Conservation (phyloP, 2,888 invertebrate species). For the Dicyrtoma fusca region DNA sequence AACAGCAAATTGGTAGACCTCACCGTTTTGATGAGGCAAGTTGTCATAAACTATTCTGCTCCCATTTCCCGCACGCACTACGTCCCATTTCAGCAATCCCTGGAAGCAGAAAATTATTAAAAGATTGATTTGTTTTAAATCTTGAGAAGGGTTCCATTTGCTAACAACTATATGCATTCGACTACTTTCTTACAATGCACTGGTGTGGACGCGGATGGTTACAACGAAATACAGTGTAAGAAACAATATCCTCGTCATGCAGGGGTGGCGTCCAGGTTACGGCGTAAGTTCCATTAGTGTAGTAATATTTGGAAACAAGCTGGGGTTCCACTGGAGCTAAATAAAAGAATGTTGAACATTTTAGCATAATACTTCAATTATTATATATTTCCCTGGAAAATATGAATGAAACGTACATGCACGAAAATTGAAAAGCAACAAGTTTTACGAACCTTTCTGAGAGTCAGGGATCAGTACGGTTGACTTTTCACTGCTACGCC, state of each 20-base stretch:
- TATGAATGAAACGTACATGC: too few relatives aligned
- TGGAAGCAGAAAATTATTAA: conserved; percentile 23
- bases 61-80: conserved; percentile 35
- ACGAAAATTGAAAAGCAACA: not conserved
- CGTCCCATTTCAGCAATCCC: conserved; percentile 52
- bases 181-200: conserved; percentile 63
- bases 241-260: conserved; percentile 55
- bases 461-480: conserved; percentile 2
- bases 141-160: not conserved
- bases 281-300: conserved; percentile 72
- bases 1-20: conserved; percentile 75
- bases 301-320: conserved; percentile 73
- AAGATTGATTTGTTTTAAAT: not conserved
- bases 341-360: too few relatives aligned
- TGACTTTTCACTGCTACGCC: conserved; percentile 14
- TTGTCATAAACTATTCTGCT: conserved; percentile 33
- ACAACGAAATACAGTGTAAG: conserved; percentile 85
- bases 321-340: conserved; percentile 63
- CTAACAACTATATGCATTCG: not conserved
- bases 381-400: too few relatives aligned
- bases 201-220: conserved; percentile 65
- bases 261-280: conserved; percentile 72
- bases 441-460: conserved; percentile 28
- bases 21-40: conserved; percentile 58
- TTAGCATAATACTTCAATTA: too few relatives aligned